A percentile compares a stretch with the other conserved stretches of the same genome.
phyloP scores from a whole-genome alignment of 2,113 vertebrate species.

The Sceloporus undulatus region DNA sequence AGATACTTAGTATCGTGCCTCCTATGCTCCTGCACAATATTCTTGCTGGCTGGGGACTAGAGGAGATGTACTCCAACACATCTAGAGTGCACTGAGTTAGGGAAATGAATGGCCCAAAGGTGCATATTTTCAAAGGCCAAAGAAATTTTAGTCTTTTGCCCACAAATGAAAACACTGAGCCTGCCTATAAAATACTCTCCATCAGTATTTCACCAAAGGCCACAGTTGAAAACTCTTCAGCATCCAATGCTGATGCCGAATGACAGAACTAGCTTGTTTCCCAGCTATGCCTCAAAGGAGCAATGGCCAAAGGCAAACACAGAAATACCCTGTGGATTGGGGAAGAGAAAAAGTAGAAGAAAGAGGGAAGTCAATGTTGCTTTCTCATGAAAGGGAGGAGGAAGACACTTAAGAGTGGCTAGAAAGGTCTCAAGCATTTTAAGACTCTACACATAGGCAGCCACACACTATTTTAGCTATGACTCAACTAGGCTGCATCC shows the following conservation, averaged over 20 bases:
- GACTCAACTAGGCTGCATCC: too few relatives aligned
- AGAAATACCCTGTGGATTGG: background rate
- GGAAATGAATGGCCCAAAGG: too few relatives aligned
- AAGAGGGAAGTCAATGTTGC: background rate
- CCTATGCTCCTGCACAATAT: too few relatives aligned
- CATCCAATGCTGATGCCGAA: background rate
- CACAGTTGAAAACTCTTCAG: background rate
- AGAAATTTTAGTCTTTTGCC: background rate
- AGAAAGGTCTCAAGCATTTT: background rate
- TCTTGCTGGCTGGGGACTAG: too few relatives aligned
- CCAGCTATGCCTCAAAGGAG: background rate
- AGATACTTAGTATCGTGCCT: too few relatives aligned
- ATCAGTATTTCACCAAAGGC: background rate
- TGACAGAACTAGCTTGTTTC: background rate
- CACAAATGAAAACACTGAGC: background rate
- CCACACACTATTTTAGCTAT: background rate
- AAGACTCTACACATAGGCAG: background rate
- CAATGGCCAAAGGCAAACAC: slow-evolving; percentile 1
- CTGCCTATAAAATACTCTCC: background rate
- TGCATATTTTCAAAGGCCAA: too few relatives aligned
- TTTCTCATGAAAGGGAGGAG: background rate
- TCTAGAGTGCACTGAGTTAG: too few relatives aligned
- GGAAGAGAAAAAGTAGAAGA: background rate
- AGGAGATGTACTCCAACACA: too few relatives aligned
- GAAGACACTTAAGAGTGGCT: background rate